Evolutionary conservation across 2,888 invertebrate species (phyloP).

Genomic region (Agriotes lineatus): DNA sequence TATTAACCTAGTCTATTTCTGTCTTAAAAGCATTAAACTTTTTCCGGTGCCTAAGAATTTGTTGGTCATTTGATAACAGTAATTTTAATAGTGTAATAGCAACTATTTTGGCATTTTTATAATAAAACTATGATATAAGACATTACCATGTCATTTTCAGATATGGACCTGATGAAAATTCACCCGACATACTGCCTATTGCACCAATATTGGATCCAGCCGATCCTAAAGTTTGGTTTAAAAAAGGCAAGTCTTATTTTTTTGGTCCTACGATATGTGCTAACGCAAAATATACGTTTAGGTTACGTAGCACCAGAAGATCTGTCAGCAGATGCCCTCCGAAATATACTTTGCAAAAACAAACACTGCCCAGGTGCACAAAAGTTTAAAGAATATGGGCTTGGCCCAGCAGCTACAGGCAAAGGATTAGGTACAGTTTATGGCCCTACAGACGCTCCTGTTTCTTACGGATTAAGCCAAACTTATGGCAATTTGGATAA

Average conservation of each 20-base stretch:
- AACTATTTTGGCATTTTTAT: too few relatives aligned
- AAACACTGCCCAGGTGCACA: slow-evolving; percentile 62
- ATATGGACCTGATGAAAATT: not conserved
- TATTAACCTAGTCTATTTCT: too few relatives aligned
- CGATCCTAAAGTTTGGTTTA: not conserved
- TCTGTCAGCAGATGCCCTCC: slow-evolving; percentile 56
- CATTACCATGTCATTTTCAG: too few relatives aligned
- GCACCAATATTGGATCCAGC: slow-evolving; percentile 7
- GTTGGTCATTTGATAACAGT: too few relatives aligned
- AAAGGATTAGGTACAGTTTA: slow-evolving; percentile 59
- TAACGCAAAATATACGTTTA: too few relatives aligned
- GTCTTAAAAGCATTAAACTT: too few relatives aligned
- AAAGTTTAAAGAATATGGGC: slow-evolving; percentile 63
- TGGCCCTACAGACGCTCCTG: slow-evolving; percentile 51
- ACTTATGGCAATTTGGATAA: slow-evolving; percentile 59
- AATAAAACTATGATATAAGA: too few relatives aligned
- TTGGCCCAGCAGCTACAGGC: slow-evolving; percentile 62
- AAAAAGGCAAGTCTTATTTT: too few relatives aligned
- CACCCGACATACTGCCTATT: not conserved
- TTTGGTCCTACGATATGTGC: too few relatives aligned
- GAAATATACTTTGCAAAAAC: slow-evolving; percentile 55
- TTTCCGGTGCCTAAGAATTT: too few relatives aligned
- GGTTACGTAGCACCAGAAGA: slow-evolving; percentile 21
- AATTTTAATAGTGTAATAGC: too few relatives aligned
- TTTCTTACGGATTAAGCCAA: slow-evolving; percentile 59